Conservation (phyloP, 1,140 invertebrate species). For the Penaeus japonicus region DNA sequence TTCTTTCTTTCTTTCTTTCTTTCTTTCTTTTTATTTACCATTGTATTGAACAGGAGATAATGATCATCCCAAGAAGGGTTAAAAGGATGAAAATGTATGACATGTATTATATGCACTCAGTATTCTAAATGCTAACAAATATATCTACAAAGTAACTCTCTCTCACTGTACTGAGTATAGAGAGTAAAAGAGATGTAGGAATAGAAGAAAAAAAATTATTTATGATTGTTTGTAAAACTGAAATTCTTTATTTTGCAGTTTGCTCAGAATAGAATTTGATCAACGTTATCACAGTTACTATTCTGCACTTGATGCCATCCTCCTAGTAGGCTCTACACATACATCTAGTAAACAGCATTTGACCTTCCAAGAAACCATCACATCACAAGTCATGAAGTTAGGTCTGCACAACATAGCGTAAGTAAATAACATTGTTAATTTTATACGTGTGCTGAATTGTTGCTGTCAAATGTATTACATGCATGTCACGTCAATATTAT, state of each 20-base stretch:
- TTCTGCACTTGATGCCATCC: conserved; percentile 65
- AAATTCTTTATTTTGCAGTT: conserved; percentile 56
- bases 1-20: neutral
- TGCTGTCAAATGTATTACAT: neutral
- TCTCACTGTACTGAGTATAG: no score
- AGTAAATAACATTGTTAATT: neutral
- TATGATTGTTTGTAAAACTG: neutral
- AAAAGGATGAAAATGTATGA: no score
- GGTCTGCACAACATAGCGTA: conserved; percentile 33
- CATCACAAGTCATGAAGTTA: conserved; percentile 24
- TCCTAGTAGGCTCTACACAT: conserved; percentile 61
- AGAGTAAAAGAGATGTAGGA: no score
- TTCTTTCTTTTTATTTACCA: neutral
- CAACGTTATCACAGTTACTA: conserved; percentile 64
- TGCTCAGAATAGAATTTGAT: conserved; percentile 65
- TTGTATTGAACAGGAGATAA: no score
- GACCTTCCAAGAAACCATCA: neutral
- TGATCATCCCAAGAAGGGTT: no score
- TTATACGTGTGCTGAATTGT: neutral
- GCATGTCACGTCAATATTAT: no score
- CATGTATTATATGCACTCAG: no score
- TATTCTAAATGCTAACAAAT: neutral
- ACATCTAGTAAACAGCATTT: neutral
- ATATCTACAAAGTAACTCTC: neutral
- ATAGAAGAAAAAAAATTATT: neutral